Base-by-base conservation (phyloP, 1,140 invertebrate species). In the Phthorimaea operculella region DNA sequence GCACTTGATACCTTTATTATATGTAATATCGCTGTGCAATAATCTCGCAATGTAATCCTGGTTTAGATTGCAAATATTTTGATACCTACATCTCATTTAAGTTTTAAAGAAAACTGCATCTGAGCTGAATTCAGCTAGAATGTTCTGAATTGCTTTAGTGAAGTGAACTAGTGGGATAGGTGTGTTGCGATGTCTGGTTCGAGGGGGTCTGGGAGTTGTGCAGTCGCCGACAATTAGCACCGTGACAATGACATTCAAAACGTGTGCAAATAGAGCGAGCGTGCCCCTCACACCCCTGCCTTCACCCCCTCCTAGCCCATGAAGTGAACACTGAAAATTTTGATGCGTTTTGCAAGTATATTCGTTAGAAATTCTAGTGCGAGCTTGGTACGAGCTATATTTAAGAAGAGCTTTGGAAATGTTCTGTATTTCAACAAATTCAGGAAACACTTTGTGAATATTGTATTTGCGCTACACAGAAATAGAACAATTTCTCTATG, bases 181-280 rank as follows among this genome's bases (percentile, higher is more conserved):
- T 28, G 49, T 33, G 28, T 12, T 10, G 33, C 12, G 18, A 51
- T 51, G 33, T 28, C 12, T 33, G 6, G 52, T n/a, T n/a, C n/a
- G 59, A 49, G 52, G 54, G 62, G 48, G 59, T 52, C 51, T 54
- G 63, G 56, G 59, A 53, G 51, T 28, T 28, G 59, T 59, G 58
- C 63, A 66, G 62, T 68, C 60, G 67, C 54, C 58, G 63, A 61
- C 73, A 78, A 76, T 78, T 80, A 80, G 74, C 69, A 68, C 64
- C 56, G 57, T 72, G 72, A 80, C 77, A 80, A 80, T 80, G 77
- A 78, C 77, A 80, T 78, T 78, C 77, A 80, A 74, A 75, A 78
- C 71, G 72, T 77, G 74, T 75, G 72, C 75, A 74, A 80, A 78
- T 80, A 77, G 67, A 72, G 60, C 63, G 57, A 45, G 63, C 62